Evolutionary conservation across 2,113 vertebrate species (phyloP).

Genomic region (Cryptoleucopteryx plumbea): DNA sequence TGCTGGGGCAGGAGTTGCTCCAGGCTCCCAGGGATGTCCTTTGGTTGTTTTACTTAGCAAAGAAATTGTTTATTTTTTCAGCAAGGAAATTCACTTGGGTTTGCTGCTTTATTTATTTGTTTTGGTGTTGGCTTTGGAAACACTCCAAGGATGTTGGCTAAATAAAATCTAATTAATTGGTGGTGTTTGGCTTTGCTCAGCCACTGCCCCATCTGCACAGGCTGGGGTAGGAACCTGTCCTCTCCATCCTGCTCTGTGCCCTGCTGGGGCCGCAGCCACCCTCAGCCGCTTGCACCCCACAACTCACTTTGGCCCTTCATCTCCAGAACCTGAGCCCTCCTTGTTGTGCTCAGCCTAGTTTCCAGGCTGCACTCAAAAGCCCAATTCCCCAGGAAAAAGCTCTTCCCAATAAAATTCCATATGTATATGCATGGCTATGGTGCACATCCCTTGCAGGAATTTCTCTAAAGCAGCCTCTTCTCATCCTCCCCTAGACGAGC

Average conservation of each 20-base stretch:
- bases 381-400: rapidly evolving
- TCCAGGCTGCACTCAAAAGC: not conserved
- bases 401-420: not conserved
- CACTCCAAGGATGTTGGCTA: not conserved
- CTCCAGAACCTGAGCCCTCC: not conserved
- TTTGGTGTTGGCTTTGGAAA: not conserved
- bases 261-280: not conserved
- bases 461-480: not conserved
- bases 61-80: not conserved
- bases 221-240: not conserved
- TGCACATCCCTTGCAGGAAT: too few relatives aligned
- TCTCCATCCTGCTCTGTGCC: not conserved
- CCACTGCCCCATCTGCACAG: rapidly evolving
- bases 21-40: not conserved
- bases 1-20: not conserved
- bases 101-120: not conserved
- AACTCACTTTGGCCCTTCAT: rapidly evolving
- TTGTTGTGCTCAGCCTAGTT: not conserved
- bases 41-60: not conserved
- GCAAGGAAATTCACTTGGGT: not conserved
- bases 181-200: not conserved
- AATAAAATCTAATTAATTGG: not conserved
- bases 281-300: not conserved
- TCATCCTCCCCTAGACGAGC: not conserved
- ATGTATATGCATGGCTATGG: rapidly evolving